Evolutionary conservation across 2,888 invertebrate species (phyloP).

Genomic region (Chorisops tibialis): DNA sequence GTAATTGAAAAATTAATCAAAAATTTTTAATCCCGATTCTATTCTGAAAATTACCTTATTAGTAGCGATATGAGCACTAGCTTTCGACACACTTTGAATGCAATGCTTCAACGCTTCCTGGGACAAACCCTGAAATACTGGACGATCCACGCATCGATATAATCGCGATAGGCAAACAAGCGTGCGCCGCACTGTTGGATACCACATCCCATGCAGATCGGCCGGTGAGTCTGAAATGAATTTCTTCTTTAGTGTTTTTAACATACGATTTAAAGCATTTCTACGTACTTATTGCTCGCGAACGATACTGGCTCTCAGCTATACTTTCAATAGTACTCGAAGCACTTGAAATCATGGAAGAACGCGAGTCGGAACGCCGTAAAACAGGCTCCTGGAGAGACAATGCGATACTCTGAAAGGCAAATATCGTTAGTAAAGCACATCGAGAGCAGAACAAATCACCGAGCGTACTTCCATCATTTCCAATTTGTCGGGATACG

Average conservation of each 20-base stretch:
- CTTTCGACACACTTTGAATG: constrained; percentile 82
- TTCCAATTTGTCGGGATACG: constrained; percentile 94
- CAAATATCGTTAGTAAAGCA: constrained; percentile 1
- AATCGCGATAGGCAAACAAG: constrained; percentile 90
- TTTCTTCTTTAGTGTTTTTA: background rate
- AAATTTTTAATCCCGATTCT: background rate
- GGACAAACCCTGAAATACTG: constrained; percentile 94
- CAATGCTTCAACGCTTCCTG: constrained; percentile 93
- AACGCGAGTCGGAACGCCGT: constrained; percentile 64
- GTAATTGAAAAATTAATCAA: constrained; percentile 36
- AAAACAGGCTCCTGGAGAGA: constrained; percentile 60
- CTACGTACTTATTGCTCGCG: constrained; percentile 52
- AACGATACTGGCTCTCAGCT: constrained; percentile 52
- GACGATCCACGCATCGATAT: constrained; percentile 82
- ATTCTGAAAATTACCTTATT: constrained; percentile 57
- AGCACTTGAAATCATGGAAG: constrained; percentile 65
- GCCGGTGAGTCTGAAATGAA: constrained; percentile 71
- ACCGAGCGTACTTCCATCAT: constrained; percentile 86
- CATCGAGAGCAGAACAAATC: background rate
- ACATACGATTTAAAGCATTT: too few species aligned
- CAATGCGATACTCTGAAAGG: constrained; percentile 61
- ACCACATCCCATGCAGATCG: constrained; percentile 99
- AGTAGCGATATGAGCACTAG: constrained; percentile 73
- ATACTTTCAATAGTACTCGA: constrained; percentile 71
- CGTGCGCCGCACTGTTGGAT: constrained; percentile 93